Evolutionary conservation across 2,797 vertebrate species (phyloP), one percentile per base, ranked within the genome.

Genomic region (Sebastes aleutianus): DNA sequence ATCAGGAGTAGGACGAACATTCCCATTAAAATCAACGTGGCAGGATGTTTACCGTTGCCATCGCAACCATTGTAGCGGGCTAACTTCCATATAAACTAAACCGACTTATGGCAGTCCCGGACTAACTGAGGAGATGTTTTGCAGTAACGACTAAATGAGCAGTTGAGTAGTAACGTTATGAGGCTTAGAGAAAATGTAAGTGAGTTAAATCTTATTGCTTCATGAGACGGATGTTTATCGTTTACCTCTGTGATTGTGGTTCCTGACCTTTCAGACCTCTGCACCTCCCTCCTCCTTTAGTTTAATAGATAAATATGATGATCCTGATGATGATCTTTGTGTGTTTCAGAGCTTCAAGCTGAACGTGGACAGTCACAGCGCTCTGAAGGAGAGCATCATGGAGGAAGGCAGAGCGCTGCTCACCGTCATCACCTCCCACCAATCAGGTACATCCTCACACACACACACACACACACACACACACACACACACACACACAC

Each of bases 401-500:
- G 97, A 98, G 86, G 98, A 99, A 89, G 98, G 97, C 89, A 90
- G 94, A 74, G 95, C 95, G 39, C 97, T 99, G 93, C 97, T 99
- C 59, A 90, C 96, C 92, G 93, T 97, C 94, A 96, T 99, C 96
- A 96, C 96, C 86, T 97, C 96, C 92, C 97, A 98, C 95, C 98
- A 97, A 94, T 96, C 97, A 97, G 98, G 98, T 99, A 96, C 3
- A 8, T 20, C 20, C 70, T 24, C 61, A 32, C 74, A 78, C 47
- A 72, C 76, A 32, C 31, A 34, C 32, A 82, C 65, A 74, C 72
- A 78, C 61, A 70, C 76, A 76, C 47, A 72, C 76, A 88, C 77
- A 76, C 70, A 88, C 76, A 76, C 47, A 72, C 76, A 88, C 77
- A 76, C 70, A 88, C 32, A 82, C 65, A 74, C 72, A 78, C 61